These are phyloP conservation scores for Chaetorhynchus papuensis DNA, from an alignment of 2,113 vertebrate genomes.

Conservation along the genomic window DNA sequence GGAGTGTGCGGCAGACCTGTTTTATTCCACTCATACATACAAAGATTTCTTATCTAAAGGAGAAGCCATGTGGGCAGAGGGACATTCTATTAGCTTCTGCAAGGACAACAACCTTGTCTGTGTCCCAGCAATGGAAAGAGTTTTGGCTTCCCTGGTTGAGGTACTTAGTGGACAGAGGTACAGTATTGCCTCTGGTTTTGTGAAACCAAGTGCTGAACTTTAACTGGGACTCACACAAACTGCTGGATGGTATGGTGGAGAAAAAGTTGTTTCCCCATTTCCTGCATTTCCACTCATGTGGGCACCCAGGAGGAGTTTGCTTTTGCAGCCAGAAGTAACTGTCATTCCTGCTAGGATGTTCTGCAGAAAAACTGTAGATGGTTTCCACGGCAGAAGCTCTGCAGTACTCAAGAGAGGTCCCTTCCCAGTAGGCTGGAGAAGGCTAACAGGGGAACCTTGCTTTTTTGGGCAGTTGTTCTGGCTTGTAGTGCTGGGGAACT, in stretches of 20 bases:
- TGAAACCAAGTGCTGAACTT: not conserved
- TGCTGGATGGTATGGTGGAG: not conserved
- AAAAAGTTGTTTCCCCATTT: not conserved
- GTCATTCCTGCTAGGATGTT: not conserved
- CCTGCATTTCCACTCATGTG: rapidly evolving
- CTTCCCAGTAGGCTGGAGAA: not conserved
- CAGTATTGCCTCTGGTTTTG: not conserved
- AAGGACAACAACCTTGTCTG: not conserved
- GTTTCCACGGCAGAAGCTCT: not conserved
- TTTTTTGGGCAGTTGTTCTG: not conserved
- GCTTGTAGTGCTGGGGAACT: not conserved
- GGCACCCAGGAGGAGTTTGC: not conserved
- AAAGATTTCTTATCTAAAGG: not conserved
- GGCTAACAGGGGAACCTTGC: not conserved
- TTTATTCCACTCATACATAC: not conserved
- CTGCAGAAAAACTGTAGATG: rapidly evolving
- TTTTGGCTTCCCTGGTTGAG: not conserved
- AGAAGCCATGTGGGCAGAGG: not conserved
- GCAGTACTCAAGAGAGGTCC: not conserved
- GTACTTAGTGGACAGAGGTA: not conserved
- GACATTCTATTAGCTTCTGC: not conserved
- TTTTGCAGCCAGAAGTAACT: not conserved
- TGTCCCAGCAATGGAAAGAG: not conserved
- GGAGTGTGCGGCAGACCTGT: not conserved
- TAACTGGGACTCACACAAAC: not conserved